Base-by-base conservation (phyloP, 2,113 vertebrate genomes). In the Antennarius striatus region DNA sequence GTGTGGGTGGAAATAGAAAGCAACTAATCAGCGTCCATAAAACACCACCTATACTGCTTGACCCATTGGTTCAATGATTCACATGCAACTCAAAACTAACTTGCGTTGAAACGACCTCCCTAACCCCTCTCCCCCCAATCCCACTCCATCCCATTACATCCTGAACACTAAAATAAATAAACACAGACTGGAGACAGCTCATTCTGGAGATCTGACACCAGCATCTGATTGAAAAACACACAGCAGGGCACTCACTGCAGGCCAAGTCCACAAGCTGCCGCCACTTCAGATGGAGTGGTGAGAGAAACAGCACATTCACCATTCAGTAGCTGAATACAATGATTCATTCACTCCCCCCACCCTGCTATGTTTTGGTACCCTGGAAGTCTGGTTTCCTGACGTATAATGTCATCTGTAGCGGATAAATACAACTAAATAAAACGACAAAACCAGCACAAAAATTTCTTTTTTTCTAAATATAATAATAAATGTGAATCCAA, bases 1-100 rank as follows among this genome's bases (percentile, higher is more conserved):
- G 83, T 68, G 79, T 60, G 65, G 85, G 85, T 88, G 82, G 83
- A 91, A 93, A 93, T 90, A 91, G 88, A 83, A 75, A 56, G 71
- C 69, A 43, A 75, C 82, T 67, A 86, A 84, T 91, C 89, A 88
- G 86, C 77, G 70, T 72, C 65, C 81, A 52, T 36, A 36, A 36
- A 36, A 36, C 32, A 4, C 32, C 32, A 36, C 3, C 32, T 36
- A 36, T 3, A 36, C 32, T 7, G 32, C 7, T 4, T 22, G 22
- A 22, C 22, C 22, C 22, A 22, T 22, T 22, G 22, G 22, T 22
- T 22, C 22, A 22, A 22, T 22, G 22, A 22, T 22, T 22, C 22
- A 22, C 22, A 22, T 55, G 43, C 1, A 60, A n/a, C 9, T 63
- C 16, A 62, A 40, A 1, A 28, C 39, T 40, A 30, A 59, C 48